phyloP scores from a whole-genome alignment of 2,113 vertebrate genomes.

The Pachyramphus minor region DNA sequence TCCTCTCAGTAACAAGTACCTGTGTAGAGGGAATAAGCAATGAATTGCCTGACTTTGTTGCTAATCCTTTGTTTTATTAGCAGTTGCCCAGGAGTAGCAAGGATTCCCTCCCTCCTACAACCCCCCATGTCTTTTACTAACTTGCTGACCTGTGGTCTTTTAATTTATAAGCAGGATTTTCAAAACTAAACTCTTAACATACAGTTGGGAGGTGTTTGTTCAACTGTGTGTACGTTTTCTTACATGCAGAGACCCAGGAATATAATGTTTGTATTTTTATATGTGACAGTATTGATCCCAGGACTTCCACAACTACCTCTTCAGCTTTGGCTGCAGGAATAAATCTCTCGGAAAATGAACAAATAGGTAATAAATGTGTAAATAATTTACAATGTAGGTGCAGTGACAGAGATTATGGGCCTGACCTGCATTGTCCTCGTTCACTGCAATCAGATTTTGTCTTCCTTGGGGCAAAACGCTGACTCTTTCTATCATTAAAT shows the following conservation, averaged over 20 bases:
- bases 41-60: neutral
- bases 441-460: neutral
- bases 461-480: neutral
- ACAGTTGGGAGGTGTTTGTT: neutral
- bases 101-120: neutral
- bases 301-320: neutral
- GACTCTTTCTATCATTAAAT: neutral
- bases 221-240: neutral
- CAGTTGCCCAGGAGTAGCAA: neutral
- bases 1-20: neutral
- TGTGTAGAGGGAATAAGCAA: neutral
- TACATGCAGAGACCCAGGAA: neutral
- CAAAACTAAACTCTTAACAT: neutral
- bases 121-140: neutral
- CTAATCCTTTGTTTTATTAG: slow-evolving; percentile 16
- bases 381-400: neutral
- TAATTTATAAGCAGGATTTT: neutral
- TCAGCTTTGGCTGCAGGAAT: neutral
- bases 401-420: neutral
- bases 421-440: neutral
- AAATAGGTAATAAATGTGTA: neutral
- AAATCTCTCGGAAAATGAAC: neutral
- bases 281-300: neutral
- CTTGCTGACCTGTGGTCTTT: neutral
- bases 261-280: neutral